phyloP scores from a whole-genome alignment of 1,140 invertebrate genomes.

The Uloborus diversus region DNA sequence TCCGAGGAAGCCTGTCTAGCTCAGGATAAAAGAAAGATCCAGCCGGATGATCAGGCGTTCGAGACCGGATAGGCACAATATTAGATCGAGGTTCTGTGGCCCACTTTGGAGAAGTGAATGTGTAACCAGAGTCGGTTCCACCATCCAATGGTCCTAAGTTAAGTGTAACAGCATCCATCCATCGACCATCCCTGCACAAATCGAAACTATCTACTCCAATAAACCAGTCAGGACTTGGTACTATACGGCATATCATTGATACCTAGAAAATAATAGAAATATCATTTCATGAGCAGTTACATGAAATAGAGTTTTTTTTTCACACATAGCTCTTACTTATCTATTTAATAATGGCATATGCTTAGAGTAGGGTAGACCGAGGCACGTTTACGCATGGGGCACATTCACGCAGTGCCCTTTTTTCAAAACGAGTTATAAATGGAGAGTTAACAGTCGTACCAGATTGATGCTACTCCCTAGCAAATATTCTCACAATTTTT shows the following conservation, averaged over 20 bases:
- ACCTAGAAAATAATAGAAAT: conserved; percentile 73
- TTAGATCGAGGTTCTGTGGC: conserved; percentile 88
- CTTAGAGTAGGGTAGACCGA: too few species aligned
- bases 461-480: too few species aligned
- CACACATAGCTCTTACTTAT: not conserved
- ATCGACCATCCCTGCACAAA: conserved; percentile 93
- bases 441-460: too few species aligned
- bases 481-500: too few species aligned
- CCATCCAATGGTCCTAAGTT: conserved; percentile 96
- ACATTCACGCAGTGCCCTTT: too few species aligned
- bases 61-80: conserved; percentile 88
- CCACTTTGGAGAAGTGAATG: conserved; percentile 95
- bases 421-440: too few species aligned
- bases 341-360: too few species aligned
- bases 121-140: conserved; percentile 96
- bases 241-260: conserved; percentile 84
- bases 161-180: conserved; percentile 90
- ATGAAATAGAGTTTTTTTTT: too few species aligned
- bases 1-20: conserved; percentile 83
- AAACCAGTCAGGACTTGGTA: conserved; percentile 98
- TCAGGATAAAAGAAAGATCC: conserved; percentile 95
- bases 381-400: too few species aligned
- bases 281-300: too few species aligned
- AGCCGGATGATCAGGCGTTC: conserved; percentile 88
- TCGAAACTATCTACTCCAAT: conserved; percentile 93